Percentiles rank a stretch among this genome's conserved stretches.
Evolutionary conservation across 2,888 invertebrate species (phyloP).

Genomic region (Limnephilus marmoratus): DNA sequence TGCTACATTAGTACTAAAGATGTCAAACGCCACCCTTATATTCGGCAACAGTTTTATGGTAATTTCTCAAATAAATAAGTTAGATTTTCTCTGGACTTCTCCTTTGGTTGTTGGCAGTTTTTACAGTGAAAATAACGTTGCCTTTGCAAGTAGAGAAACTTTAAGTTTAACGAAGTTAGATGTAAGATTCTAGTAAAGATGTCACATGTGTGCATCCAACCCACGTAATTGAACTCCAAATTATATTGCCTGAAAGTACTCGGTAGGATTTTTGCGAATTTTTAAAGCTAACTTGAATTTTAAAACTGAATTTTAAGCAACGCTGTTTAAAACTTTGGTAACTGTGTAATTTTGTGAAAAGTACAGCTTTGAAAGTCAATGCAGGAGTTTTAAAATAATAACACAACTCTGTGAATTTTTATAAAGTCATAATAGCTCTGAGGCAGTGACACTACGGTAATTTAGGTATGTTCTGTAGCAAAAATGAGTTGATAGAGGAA

Average conservation of each 20-base stretch:
- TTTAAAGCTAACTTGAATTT: background rate
- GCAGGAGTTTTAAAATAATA: too few relatives aligned
- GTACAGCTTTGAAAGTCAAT: background rate
- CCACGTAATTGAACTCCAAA: constrained; percentile 15
- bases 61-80: background rate
- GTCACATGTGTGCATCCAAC: constrained; percentile 1
- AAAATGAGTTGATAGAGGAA: too few relatives aligned
- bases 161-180: background rate
- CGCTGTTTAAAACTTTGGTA: background rate
- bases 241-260: background rate
- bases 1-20: background rate
- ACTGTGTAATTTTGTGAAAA: background rate
- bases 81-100: background rate
- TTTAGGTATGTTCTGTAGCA: too few relatives aligned
- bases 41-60: constrained; percentile 18
- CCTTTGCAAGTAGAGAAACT: background rate
- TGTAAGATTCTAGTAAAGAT: constrained; percentile 12
- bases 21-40: background rate
- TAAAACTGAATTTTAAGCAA: background rate
- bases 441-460: too few relatives aligned
- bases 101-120: constrained; percentile 8
- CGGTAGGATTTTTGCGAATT: background rate
- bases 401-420: too few relatives aligned
- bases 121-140: background rate
- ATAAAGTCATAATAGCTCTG: too few relatives aligned